These are phyloP conservation scores for Eubasilissa splendida DNA, from an alignment of 2,888 invertebrate genomes.

Conservation along the genomic window DNA sequence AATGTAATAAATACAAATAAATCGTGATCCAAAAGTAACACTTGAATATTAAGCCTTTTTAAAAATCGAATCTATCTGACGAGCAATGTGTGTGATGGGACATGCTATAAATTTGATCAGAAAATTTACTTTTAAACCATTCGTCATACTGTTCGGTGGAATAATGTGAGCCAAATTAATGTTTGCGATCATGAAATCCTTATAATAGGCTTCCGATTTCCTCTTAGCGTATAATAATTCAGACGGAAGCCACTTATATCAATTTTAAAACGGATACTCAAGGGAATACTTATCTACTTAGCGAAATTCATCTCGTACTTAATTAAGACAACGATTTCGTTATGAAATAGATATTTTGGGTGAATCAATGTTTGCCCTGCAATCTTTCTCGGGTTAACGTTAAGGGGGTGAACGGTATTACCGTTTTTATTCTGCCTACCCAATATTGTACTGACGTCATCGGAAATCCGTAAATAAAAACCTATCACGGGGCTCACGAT, in stretches of 20 bases:
- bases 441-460: no score
- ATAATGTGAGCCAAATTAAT: constrained; percentile 48
- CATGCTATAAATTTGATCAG: not conserved
- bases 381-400: not conserved
- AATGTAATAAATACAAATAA: no score
- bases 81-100: not conserved
- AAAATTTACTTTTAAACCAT: constrained; percentile 8
- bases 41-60: no score
- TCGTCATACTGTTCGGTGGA: constrained; percentile 34
- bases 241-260: constrained; percentile 38
- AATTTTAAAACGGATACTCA: constrained; percentile 40
- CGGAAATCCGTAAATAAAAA: no score
- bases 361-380: not conserved
- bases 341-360: not conserved
- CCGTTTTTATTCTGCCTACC: no score
- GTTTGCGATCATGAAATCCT: constrained; percentile 43
- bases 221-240: constrained; percentile 42
- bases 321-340: constrained; percentile 6
- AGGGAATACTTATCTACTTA: constrained; percentile 35
- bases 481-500: no score
- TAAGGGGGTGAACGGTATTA: no score
- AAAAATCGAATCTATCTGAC: no score
- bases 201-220: constrained; percentile 48
- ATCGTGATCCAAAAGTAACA: no score
- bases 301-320: constrained; percentile 40